Evolutionary conservation across 2,797 vertebrate species (phyloP).

Genomic region (Halcyon badia): DNA sequence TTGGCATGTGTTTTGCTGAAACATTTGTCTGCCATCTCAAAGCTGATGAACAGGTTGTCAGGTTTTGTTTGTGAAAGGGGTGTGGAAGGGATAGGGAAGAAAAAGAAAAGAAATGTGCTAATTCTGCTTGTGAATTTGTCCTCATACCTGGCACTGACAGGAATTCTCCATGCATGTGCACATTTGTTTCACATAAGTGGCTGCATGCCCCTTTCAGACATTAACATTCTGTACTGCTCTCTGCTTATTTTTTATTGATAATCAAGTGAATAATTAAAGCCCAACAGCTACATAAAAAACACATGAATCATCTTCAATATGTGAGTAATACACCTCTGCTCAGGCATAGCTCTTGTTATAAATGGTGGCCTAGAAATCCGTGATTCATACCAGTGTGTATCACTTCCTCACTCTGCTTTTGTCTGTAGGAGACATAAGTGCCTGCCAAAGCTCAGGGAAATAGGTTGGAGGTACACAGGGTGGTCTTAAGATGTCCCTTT

Average conservation of each 20-base stretch:
- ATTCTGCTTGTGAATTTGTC: constrained; percentile 60
- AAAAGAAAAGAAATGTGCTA: constrained; percentile 59
- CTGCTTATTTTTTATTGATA: constrained; percentile 84
- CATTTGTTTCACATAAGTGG: constrained; percentile 14
- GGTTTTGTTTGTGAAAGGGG: constrained; percentile 67
- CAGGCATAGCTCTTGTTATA: constrained; percentile 48
- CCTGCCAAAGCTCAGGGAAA: background rate
- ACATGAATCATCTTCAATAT: constrained; percentile 78
- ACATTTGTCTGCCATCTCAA: constrained; percentile 79
- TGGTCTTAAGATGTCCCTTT: background rate
- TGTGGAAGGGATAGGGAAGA: background rate
- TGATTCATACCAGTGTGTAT: constrained; percentile 33
- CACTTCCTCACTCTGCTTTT: constrained; percentile 26
- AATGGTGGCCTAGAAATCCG: constrained; percentile 71
- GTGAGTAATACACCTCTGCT: constrained; percentile 51
- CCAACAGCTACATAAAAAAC: constrained; percentile 69
- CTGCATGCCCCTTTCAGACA: constrained; percentile 42
- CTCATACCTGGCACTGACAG: constrained; percentile 20
- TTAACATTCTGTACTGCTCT: constrained; percentile 55
- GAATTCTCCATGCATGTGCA: background rate
- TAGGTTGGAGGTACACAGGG: background rate
- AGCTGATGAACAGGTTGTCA: constrained; percentile 81
- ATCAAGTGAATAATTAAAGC: constrained; percentile 83
- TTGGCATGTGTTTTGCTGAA: constrained; percentile 79
- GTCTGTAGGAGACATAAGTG: background rate